Base-by-base conservation (phyloP, 2,797 vertebrate genomes). In the Malacoraja senta region DNA sequence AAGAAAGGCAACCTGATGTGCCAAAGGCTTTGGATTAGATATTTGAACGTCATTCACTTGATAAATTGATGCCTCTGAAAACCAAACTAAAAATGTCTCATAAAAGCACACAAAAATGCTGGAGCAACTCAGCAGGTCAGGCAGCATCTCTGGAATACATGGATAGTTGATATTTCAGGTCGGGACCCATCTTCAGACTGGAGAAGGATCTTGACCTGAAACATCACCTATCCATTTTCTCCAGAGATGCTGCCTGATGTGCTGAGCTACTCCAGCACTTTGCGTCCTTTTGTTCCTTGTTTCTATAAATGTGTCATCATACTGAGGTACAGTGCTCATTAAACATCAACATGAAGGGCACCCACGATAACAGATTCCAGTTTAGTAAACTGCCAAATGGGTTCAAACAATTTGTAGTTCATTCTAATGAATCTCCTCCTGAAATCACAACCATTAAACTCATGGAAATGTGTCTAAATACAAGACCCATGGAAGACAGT, bases 391-490 rank as follows among this genome's bases (percentile, higher is more conserved):
- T 88, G 32, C 13, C 84, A 88, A 88, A 68, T 88, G 63, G 61
- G 68, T 35, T 68, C 63, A 68, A 88, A 68, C 32, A 63, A 88
- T 88, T 32, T 68, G n/a, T 8, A 35, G n/a, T 19, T 17, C 63
- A 88, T 88, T 88, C 17, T 68, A 35, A 35, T 21, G 29, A 32
- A 63, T 88, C 61, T 86, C 29, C 58, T 86, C 29, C n/a, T 13
- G 29, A 13, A 86, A 65, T 65, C 83, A 65, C 58, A 86, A 86
- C 58, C 63, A 86, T 63, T 86, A 86, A n/a, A 86, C 61, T 86
- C 68, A 32, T 32, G 63, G 17, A 61, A 19, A 19, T 19, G 32
- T 32, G 32, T 63, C 19, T n/a, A 88, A 68, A 35, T n/a, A 19
- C 65, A 65, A 63, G 61, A 8, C 13, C 81, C 61, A 29, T 63